These are phyloP conservation scores for Hyles euphorbiae DNA, from an alignment of 1,140 invertebrate species.

Conservation along the genomic window DNA sequence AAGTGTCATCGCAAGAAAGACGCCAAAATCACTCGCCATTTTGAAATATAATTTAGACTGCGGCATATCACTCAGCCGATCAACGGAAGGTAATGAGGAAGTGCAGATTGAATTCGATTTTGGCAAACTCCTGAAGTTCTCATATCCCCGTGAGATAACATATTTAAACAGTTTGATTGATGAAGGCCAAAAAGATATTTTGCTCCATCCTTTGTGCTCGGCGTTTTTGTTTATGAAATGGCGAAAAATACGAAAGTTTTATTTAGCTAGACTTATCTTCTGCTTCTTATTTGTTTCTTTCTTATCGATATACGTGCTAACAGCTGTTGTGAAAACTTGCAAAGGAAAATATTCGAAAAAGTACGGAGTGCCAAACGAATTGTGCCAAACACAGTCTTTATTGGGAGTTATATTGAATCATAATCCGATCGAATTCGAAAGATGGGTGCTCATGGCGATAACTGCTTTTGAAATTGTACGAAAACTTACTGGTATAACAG, in stretches of 20 bases:
- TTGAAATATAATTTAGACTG: slow-evolving; percentile 76
- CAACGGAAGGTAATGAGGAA: slow-evolving; percentile 76
- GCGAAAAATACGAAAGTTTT: slow-evolving; percentile 81
- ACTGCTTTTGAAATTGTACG: slow-evolving; percentile 76
- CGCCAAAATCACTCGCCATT: slow-evolving; percentile 76
- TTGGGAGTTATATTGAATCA: slow-evolving; percentile 71
- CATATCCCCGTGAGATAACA: slow-evolving; percentile 77
- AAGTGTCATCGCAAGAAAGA: slow-evolving; percentile 78
- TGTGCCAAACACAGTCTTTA: slow-evolving; percentile 72
- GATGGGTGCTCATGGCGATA: slow-evolving; percentile 74
- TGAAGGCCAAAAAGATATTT: slow-evolving; percentile 77
- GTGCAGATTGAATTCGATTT: slow-evolving; percentile 79
- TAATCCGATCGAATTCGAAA: slow-evolving; percentile 75
- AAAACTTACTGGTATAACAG: slow-evolving; percentile 77
- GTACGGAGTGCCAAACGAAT: slow-evolving; percentile 61
- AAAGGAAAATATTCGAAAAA: slow-evolving; percentile 57
- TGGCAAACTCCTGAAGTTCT: slow-evolving; percentile 76
- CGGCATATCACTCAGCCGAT: slow-evolving; percentile 75
- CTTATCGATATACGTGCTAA: slow-evolving; percentile 77
- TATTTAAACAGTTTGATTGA: slow-evolving; percentile 79
- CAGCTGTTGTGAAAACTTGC: slow-evolving; percentile 71
- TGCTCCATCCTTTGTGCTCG: slow-evolving; percentile 79
- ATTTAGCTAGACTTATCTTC: slow-evolving; percentile 77
- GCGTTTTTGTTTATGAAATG: slow-evolving; percentile 80
- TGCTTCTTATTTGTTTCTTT: slow-evolving; percentile 78